These are phyloP conservation scores for Andrena praecox DNA, from an alignment of 2,888 invertebrate species.

Conservation along the genomic window DNA sequence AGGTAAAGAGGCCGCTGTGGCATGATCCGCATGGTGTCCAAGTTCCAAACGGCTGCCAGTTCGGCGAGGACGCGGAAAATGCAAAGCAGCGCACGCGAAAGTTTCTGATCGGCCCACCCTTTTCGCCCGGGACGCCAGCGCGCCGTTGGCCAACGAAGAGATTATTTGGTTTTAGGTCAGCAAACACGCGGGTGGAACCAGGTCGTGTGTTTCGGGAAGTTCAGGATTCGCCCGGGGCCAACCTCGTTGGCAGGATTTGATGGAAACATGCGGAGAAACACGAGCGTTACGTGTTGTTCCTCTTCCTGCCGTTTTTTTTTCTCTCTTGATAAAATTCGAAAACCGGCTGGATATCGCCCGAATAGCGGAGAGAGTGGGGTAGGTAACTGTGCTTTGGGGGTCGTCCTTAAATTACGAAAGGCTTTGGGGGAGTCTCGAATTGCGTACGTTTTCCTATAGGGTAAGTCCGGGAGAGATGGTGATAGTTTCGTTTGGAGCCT, in stretches of 20 bases:
- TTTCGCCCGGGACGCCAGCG: constrained; percentile 33
- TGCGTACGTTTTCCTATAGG: too few relatives aligned
- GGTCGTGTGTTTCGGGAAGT: constrained; percentile 51
- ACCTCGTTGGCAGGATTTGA: constrained; percentile 38
- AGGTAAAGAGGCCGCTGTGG: neutral
- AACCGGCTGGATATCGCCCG: too few relatives aligned
- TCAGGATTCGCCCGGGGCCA: constrained; percentile 35
- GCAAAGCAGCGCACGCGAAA: constrained; percentile 37
- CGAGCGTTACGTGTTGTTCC: constrained; percentile 7
- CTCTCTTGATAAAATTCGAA: constrained; percentile 24
- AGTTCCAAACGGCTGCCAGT: constrained; percentile 17
- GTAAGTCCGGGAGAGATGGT: too few relatives aligned
- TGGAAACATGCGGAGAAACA: constrained; percentile 35
- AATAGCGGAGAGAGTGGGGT: too few relatives aligned
- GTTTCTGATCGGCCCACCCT: constrained; percentile 43
- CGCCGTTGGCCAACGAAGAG: constrained; percentile 49
- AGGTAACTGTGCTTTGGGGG: too few relatives aligned
- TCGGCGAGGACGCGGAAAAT: constrained; percentile 30
- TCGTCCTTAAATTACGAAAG: too few relatives aligned
- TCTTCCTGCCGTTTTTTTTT: neutral
- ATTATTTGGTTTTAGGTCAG: constrained; percentile 68
- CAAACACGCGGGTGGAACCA: constrained; percentile 51
- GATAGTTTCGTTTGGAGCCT: too few relatives aligned
- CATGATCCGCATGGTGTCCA: constrained; percentile 22
- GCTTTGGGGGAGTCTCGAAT: too few relatives aligned